phyloP scores from a whole-genome alignment of 2,113 vertebrate genomes.

The Aspiorhynchus laticeps region DNA sequence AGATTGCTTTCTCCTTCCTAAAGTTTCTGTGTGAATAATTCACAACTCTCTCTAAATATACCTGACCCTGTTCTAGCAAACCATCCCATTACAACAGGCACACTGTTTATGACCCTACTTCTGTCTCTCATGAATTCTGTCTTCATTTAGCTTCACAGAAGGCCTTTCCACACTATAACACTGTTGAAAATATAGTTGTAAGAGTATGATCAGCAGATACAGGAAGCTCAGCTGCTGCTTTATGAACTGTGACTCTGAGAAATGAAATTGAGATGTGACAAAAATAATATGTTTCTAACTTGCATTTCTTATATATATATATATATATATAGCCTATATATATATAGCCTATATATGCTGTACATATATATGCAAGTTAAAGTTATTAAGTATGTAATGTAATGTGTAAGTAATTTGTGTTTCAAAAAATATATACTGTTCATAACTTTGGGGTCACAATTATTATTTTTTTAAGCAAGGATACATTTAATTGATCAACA shows the following conservation, averaged over 20 bases:
- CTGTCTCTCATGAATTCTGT: slow-evolving; percentile 9
- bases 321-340: not conserved
- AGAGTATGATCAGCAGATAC: not conserved
- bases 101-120: not conserved
- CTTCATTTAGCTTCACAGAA: slow-evolving; percentile 12
- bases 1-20: slow-evolving; percentile 53
- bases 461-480: too few relatives aligned
- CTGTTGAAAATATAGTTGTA: not conserved
- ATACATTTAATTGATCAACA: not conserved
- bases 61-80: not conserved
- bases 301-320: not conserved
- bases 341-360: too few relatives aligned
- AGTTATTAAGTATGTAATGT: too few relatives aligned
- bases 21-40: slow-evolving; percentile 62
- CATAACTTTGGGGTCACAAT: too few relatives aligned
- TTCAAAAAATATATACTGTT: too few relatives aligned
- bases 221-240: not conserved
- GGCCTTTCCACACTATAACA: not conserved
- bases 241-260: not conserved
- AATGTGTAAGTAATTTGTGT: too few relatives aligned
- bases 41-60: slow-evolving; percentile 57
- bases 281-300: not conserved
- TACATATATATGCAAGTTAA: not conserved
- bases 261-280: not conserved
- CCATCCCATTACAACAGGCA: slow-evolving; percentile 6